Base-by-base conservation (phyloP, 2,888 invertebrate species). In the Caenorhabditis virilis region DNA sequence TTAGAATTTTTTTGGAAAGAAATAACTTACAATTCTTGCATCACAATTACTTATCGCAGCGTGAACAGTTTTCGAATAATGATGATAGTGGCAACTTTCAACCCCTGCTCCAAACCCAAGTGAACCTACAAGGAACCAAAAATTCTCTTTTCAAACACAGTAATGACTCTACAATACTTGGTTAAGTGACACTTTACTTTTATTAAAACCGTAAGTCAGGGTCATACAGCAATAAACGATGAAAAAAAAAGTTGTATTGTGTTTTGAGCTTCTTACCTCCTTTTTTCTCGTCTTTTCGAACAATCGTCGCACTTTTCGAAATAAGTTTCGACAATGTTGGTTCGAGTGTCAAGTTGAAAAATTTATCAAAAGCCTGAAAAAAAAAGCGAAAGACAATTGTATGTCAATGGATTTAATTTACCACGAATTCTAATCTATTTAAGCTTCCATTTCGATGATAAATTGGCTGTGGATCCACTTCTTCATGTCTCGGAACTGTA, bases 41-140 rank as follows among this genome's bases (percentile, higher is more conserved):
- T 80, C 82, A 60, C 82, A 82, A 46, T 74, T 81, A 38, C 75
- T 75, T 41, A 82, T 74, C 35, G 82, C 78, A n/a, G 80, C 82
- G 46, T 69, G 61, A 27, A 79, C 74, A 30, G 59, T 55, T 26
- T 76, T 74, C 23, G 74, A 73, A n/a, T 69, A 60, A 58, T 76
- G 75, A 43, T 78, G 78, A 57, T 67, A 82, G 62, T 82, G 79
- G 54, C 80, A 80, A 49, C 70, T 75, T 47, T 74, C 73, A 45
- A 72, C 43, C 39, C 54, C 49, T 15, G 58, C 46, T 51, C 72
- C 65, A 35, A 72, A 57, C 38, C 54, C 55, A 23, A 71, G 53
- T 22, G 46, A 49, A 42, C 71, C 56, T 26, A 15, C n/a, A 46
- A 49, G 5, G 11, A 25, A 6, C 13, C 4, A 5, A 13, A 6